A percentile compares a stretch with the other conserved stretches of the same genome.
Evolutionary conservation across 2,888 invertebrate species (phyloP).

Genomic region (Ametastegia equiseti): DNA sequence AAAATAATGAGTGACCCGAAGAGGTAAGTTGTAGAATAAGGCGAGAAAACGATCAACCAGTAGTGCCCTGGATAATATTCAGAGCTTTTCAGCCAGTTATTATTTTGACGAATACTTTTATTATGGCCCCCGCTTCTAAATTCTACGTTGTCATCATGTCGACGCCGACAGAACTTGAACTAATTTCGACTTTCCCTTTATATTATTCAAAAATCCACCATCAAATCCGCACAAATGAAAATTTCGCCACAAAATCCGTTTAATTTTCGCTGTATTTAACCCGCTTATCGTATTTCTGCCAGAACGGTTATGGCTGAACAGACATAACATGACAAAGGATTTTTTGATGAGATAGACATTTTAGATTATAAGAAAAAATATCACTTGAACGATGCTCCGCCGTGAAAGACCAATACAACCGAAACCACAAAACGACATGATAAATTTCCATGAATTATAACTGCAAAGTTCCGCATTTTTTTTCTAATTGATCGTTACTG

Average conservation of each 20-base stretch:
- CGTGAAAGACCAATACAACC: neutral
- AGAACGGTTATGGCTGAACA: constrained; percentile 59
- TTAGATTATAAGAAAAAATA: constrained; percentile 4
- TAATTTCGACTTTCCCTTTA: constrained; percentile 43
- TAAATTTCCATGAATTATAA: neutral
- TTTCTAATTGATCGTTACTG: neutral
- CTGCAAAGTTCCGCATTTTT: neutral
- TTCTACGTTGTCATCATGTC: constrained; percentile 77
- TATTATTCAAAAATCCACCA: constrained; percentile 54
- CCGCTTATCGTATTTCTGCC: constrained; percentile 55
- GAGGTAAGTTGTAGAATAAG: constrained; percentile 62
- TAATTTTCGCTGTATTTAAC: constrained; percentile 47
- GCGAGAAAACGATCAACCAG: constrained; percentile 12
- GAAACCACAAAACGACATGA: neutral
- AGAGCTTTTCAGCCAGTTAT: neutral
- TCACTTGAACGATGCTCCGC: neutral
- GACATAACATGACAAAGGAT: constrained; percentile 62
- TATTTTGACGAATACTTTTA: constrained; percentile 28
- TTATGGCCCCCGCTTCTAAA: constrained; percentile 68
- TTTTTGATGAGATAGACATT: constrained; percentile 49
- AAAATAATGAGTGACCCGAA: constrained; percentile 71
- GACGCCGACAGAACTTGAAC: constrained; percentile 60
- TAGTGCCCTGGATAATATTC: constrained; percentile 44
- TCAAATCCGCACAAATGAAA: constrained; percentile 44
- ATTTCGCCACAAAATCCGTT: constrained; percentile 56